Evolutionary conservation across 53 echinoderm and acorn worm species (phyloP).

Genomic region (Patiria pectinifera): DNA sequence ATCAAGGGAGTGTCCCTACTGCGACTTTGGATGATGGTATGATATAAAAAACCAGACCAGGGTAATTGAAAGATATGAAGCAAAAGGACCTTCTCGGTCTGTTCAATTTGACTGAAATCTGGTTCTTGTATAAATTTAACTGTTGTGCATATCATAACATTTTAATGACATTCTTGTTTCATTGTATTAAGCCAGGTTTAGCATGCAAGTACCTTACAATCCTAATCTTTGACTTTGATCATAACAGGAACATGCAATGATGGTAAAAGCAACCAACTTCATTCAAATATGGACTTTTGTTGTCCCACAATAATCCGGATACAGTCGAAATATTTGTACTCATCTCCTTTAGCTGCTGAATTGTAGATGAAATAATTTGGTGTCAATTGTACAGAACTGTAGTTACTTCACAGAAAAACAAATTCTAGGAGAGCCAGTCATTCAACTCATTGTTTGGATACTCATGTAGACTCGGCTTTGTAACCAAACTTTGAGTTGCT

Average conservation of each 20-base stretch:
- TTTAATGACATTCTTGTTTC: not conserved
- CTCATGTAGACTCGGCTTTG: not conserved
- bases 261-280: constrained; percentile 10
- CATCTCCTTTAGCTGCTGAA: not conserved
- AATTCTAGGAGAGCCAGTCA: not conserved
- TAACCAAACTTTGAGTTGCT: not conserved
- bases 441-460: too few relatives aligned
- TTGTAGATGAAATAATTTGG: too few relatives aligned
- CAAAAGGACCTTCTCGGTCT: not conserved
- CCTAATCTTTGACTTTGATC: not conserved
- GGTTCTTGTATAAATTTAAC: not conserved
- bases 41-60: constrained; percentile 32
- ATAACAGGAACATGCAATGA: not conserved
- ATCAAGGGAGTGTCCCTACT: constrained; percentile 19
- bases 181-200: not conserved
- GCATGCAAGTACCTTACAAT: not conserved
- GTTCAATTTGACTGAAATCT: constrained; percentile 19
- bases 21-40: constrained; percentile 60
- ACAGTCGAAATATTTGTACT: not conserved
- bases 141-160: not conserved
- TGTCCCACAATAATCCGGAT: not conserved
- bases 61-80: constrained; percentile 5
- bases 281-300: not conserved
- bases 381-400: not conserved
- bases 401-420: not conserved